phyloP scores from a whole-genome alignment of 2,113 vertebrate genomes.

The Vanacampus margaritifer region DNA sequence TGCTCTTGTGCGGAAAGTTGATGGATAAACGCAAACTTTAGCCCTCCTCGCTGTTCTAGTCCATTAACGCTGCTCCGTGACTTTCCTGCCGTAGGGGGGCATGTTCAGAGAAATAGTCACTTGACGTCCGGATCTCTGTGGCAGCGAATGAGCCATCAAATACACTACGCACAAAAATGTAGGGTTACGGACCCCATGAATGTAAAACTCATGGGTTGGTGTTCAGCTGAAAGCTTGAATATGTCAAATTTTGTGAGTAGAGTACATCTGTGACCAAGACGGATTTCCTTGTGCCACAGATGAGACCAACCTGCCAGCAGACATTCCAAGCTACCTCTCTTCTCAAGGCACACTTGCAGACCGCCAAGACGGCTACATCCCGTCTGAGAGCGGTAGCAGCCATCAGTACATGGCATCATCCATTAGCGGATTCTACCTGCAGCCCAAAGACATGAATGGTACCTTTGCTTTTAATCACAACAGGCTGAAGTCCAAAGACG shows the following conservation, averaged over 20 bases:
- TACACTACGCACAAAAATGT: too few species aligned
- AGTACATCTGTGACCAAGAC: neutral
- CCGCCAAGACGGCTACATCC: conserved; percentile 86
- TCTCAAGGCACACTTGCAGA: conserved; percentile 94
- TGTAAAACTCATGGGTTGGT: neutral
- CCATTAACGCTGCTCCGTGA: too few species aligned
- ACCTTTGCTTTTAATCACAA: neutral
- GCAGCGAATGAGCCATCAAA: too few species aligned
- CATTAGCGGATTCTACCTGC: conserved; percentile 82
- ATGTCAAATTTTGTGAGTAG: neutral
- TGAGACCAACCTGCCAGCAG: conserved; percentile 92
- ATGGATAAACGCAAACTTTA: too few species aligned
- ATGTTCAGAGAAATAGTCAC: too few species aligned
- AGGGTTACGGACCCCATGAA: too few species aligned
- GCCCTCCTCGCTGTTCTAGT: too few species aligned
- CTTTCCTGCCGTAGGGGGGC: too few species aligned
- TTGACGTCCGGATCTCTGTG: too few species aligned
- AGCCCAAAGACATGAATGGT: conserved; percentile 84
- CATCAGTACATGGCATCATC: conserved; percentile 86
- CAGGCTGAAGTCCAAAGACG: neutral
- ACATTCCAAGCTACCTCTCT: conserved; percentile 94
- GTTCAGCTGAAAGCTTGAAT: neutral
- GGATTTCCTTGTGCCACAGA: conserved; percentile 65
- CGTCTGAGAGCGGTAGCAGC: conserved; percentile 88
- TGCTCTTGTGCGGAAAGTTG: too few species aligned